Percentiles rank a stretch among this genome's conserved stretches.
phyloP scores from a whole-genome alignment of 1,140 invertebrate species.

The Saxidomus purpurata region DNA sequence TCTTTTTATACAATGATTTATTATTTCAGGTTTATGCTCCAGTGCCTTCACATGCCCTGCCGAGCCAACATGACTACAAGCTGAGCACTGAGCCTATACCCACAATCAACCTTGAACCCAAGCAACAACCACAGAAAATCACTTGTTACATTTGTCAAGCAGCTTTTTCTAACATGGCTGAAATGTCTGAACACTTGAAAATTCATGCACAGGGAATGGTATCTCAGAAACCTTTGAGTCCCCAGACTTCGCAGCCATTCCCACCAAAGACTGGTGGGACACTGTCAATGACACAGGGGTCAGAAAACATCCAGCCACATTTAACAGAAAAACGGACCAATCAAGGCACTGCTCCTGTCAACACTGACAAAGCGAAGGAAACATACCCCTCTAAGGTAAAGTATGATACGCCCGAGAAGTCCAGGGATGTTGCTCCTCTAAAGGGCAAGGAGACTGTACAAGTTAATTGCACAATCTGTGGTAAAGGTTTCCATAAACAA shows the following conservation, averaged over 20 bases:
- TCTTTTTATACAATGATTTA: no score
- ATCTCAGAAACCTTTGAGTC: constrained; percentile 5
- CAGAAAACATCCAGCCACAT: neutral
- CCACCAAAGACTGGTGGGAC: neutral
- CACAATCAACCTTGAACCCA: constrained; percentile 9
- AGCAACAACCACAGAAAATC: constrained; percentile 4
- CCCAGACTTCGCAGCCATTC: neutral
- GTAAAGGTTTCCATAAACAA: constrained; percentile 8
- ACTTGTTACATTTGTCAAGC: constrained; percentile 40
- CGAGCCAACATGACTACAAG: constrained; percentile 50
- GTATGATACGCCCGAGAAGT: neutral
- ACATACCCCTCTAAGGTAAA: neutral
- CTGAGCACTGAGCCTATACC: constrained; percentile 16
- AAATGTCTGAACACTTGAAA: constrained; percentile 49
- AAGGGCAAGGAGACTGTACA: neutral
- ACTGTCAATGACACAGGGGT: neutral
- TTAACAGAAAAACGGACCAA: neutral
- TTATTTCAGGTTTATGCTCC: constrained; percentile 41
- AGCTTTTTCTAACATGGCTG: constrained; percentile 26
- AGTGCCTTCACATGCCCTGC: constrained; percentile 55
- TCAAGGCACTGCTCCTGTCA: neutral
- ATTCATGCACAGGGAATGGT: constrained; percentile 39
- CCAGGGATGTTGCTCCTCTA: neutral
- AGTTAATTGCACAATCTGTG: constrained; percentile 5
- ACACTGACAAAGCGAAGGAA: neutral